Percentiles rank a stretch among this genome's conserved stretches.
phyloP scores from a whole-genome alignment of 2,797 vertebrate species.

The Xyrichtys novacula region DNA sequence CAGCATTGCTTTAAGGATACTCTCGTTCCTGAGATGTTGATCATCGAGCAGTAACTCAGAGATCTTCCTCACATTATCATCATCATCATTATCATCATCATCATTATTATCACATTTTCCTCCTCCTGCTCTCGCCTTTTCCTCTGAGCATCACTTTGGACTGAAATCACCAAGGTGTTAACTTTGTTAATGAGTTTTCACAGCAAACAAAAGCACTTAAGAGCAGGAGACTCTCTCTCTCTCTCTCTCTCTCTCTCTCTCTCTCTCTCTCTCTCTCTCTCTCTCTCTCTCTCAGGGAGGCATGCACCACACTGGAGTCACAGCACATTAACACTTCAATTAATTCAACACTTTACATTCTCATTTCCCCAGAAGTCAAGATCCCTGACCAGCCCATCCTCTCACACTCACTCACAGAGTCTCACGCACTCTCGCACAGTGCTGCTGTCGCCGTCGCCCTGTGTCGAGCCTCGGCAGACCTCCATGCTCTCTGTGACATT shows the following conservation, averaged over 20 bases:
- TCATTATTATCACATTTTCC: background rate
- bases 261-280: background rate
- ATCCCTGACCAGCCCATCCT: constrained; percentile 56
- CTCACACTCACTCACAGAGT: constrained; percentile 32
- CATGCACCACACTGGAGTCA: constrained; percentile 60
- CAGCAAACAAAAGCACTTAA: constrained; percentile 76
- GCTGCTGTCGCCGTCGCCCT: constrained; percentile 24
- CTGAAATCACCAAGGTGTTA: constrained; percentile 72
- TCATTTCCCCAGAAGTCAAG: constrained; percentile 76
- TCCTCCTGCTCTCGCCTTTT: constrained; percentile 41
- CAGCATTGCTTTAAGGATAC: constrained; percentile 43
- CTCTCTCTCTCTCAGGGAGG: background rate
- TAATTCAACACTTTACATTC: constrained; percentile 76
- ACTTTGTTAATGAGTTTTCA: constrained; percentile 78
- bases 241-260: background rate
- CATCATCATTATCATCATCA: background rate
- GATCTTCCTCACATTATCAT: constrained; percentile 15
- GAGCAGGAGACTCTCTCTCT: constrained; percentile 3
- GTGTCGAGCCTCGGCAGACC: constrained; percentile 49
- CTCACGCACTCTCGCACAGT: constrained; percentile 16
- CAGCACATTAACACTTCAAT: constrained; percentile 84
- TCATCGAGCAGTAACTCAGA: constrained; percentile 39
- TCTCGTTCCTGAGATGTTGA: constrained; percentile 57
- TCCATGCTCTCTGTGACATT: constrained; percentile 70
- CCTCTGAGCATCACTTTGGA: constrained; percentile 58